Evolutionary conservation across 1,140 invertebrate genomes (phyloP).

Genomic region (Anagrus nilaparvatae): DNA sequence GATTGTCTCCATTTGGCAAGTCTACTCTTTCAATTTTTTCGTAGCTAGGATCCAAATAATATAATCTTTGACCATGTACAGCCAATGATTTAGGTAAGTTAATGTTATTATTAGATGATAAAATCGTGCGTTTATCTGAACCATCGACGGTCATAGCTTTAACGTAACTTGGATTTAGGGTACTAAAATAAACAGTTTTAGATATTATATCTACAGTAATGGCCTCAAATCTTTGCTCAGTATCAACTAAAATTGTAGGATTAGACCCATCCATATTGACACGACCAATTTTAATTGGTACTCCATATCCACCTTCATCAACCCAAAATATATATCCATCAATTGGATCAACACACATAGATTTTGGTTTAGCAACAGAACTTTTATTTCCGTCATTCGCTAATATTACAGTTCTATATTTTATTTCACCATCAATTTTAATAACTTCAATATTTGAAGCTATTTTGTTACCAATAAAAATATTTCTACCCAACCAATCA

Average conservation of each 20-base stretch:
- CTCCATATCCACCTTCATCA: slow-evolving; percentile 85
- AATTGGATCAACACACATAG: slow-evolving; percentile 81
- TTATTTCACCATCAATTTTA: slow-evolving; percentile 72
- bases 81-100: slow-evolving; percentile 72
- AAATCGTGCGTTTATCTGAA: slow-evolving; percentile 54
- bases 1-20: slow-evolving; percentile 69
- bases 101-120: slow-evolving; percentile 60
- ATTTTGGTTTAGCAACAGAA: slow-evolving; percentile 79
- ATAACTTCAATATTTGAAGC: slow-evolving; percentile 91
- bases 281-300: slow-evolving; percentile 81
- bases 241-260: slow-evolving; percentile 56
- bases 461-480: slow-evolving; percentile 86
- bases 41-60: slow-evolving; percentile 80
- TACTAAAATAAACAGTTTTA: slow-evolving; percentile 79
- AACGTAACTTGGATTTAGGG: slow-evolving; percentile 61
- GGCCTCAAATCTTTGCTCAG: slow-evolving; percentile 63
- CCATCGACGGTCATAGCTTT: slow-evolving; percentile 70
- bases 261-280: slow-evolving; percentile 91
- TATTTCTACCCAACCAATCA: slow-evolving; percentile 92
- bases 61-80: slow-evolving; percentile 67
- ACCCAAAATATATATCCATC: slow-evolving; percentile 85
- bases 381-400: slow-evolving; percentile 80
- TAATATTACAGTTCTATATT: slow-evolving; percentile 77
- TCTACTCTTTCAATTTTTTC: slow-evolving; percentile 85
- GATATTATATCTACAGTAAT: slow-evolving; percentile 77